A percentile compares a stretch with the other conserved stretches of the same genome.
Evolutionary conservation across 2,797 vertebrate genomes (phyloP).

Genomic region (Danio albolineatus): DNA sequence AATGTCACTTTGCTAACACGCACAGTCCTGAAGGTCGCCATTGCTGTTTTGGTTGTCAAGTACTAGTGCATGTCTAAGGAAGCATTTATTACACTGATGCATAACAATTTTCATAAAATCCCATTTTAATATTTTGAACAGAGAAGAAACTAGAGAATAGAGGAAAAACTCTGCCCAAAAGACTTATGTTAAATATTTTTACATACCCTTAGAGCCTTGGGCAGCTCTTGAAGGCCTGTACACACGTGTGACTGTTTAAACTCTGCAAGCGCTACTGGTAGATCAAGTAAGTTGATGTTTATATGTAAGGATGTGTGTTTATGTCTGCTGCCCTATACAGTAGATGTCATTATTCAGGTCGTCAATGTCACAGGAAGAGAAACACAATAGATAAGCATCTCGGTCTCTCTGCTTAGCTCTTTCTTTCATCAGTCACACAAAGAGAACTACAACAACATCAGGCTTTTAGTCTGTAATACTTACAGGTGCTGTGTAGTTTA

Average conservation of each 20-base stretch:
- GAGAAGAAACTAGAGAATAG: too few relatives aligned
- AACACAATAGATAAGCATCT: slow-evolving; percentile 19
- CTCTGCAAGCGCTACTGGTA: slow-evolving; percentile 22
- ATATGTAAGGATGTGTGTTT: slow-evolving; percentile 44
- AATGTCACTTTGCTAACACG: too few relatives aligned
- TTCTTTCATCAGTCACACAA: not conserved
- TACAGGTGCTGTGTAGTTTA: not conserved
- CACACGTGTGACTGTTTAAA: not conserved
- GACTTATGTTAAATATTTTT: not conserved
- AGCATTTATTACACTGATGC: too few relatives aligned
- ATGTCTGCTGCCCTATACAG: slow-evolving; percentile 30
- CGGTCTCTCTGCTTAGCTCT: not conserved
- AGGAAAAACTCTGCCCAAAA: too few relatives aligned
- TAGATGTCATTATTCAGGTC: slow-evolving; percentile 40
- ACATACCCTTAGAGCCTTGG: not conserved
- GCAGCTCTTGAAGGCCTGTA: not conserved
- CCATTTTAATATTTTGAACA: too few relatives aligned
- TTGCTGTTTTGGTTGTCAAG: too few relatives aligned
- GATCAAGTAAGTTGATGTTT: slow-evolving; percentile 51
- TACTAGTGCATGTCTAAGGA: too few relatives aligned
- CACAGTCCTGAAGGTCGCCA: too few relatives aligned
- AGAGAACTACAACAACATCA: slow-evolving; percentile 14
- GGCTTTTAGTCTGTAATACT: not conserved
- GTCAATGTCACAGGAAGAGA: slow-evolving; percentile 49
- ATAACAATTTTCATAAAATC: too few relatives aligned